Percentiles rank a stretch among this genome's conserved stretches.
Evolutionary conservation across 2,888 invertebrate species (phyloP).

Genomic region (Endomychus coccineus): DNA sequence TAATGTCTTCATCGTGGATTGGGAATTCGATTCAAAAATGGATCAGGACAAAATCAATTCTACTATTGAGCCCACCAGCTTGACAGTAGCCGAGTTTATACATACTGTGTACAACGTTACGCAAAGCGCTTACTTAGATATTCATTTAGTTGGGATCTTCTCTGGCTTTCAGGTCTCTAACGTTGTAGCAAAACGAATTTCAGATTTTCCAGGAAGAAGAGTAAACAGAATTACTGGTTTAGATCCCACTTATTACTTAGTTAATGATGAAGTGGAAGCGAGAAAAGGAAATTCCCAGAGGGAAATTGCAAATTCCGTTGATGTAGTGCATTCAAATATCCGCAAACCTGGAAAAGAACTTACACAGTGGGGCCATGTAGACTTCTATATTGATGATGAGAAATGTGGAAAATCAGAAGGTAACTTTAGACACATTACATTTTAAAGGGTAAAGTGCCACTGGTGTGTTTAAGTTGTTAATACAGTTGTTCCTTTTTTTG

Average conservation of each 20-base stretch:
- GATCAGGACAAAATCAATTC: conserved; percentile 5
- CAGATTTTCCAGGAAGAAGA: conserved; percentile 18
- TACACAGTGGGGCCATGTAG: conserved; percentile 17
- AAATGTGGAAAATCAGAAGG: conserved; percentile 11
- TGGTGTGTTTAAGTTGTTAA: no score
- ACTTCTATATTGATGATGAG: conserved; percentile 20
- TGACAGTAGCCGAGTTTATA: conserved; percentile 20
- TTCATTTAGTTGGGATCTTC: conserved; percentile 23
- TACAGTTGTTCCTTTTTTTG: no score
- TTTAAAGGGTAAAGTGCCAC: background rate
- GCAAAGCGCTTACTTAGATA: conserved; percentile 21
- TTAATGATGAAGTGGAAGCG: conserved; percentile 10
- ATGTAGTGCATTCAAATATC: conserved; percentile 20
- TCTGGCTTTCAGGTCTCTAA: conserved; percentile 16
- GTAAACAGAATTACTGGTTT: conserved; percentile 23
- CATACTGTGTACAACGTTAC: conserved; percentile 19
- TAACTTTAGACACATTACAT: background rate
- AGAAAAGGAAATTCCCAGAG: conserved; percentile 10
- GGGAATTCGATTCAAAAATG: conserved; percentile 2
- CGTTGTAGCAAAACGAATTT: conserved; percentile 14
- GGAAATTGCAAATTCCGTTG: conserved; percentile 21
- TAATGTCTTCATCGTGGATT: conserved; percentile 20
- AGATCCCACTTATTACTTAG: conserved; percentile 21
- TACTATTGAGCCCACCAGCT: conserved; percentile 12
- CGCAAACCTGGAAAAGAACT: conserved; percentile 2